Evolutionary conservation across 2,113 vertebrate species (phyloP), one percentile per base, ranked within the genome.

Genomic region (Brevimyrus niger): DNA sequence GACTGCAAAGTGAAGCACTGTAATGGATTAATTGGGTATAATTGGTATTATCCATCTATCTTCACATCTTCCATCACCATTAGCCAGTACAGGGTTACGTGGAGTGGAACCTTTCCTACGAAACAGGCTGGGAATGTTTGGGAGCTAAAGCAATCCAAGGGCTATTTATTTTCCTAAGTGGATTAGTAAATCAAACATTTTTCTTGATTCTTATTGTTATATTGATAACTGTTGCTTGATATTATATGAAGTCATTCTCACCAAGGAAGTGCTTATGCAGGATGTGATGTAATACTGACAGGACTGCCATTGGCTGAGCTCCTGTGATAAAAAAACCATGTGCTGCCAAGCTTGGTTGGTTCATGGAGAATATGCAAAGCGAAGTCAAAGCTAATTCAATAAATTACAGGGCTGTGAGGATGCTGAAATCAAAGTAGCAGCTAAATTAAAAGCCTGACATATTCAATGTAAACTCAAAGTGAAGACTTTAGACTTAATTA

Each of bases 301-400:
- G 15, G 13, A 19, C 73, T 42, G 35, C 31, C 73, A 80, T 80
- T 80, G 73, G 11, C 31, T 80, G 35, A 38, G 69, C 15, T 76
- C 69, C 69, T 76, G 35, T 42, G 13, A 38, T 19, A 80, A 80
- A 80, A 80, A 80, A 80, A 80, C 13, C 35, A 69, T 2, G 0
- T 19, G 4, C 73, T 38, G 35, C 13, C 69, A 76, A 13, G 35
- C 15, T 76, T 76, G 69, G 42, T 76, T 42, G 31, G 17, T 80
- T 11, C n/a, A 55, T 55, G 53, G 83, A 47, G 50, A 48, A 86
- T 86, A 50, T 86, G 83, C 83, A 86, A 86, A 86, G 47, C 83
- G 27, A 83, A 86, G 35, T 48, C 83, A 48, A 15, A 11, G 73
- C 35, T 80, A 48, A 86, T 80, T 6, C 73, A 19, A 80, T 80